Conservation (phyloP, 2,797 vertebrate species). For the Paratrypauchen microcephalus region DNA sequence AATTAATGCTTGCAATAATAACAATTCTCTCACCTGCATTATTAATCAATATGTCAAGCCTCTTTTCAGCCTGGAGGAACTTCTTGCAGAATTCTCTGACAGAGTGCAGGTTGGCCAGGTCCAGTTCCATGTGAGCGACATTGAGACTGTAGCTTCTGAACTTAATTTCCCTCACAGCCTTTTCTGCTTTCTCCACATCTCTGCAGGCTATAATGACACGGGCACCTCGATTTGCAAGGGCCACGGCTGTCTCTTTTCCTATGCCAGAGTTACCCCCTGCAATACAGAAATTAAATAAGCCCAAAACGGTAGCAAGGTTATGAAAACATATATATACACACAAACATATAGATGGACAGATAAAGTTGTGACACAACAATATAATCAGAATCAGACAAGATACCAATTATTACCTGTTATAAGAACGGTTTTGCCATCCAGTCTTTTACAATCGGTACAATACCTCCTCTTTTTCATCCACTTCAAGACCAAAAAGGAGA, state of each 20-base stretch:
- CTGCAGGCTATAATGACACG: slow-evolving; percentile 79
- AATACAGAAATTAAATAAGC: background rate
- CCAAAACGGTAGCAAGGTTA: no score
- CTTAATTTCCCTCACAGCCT: slow-evolving; percentile 77
- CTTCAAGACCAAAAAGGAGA: slow-evolving; percentile 74
- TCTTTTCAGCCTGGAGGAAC: slow-evolving; percentile 79
- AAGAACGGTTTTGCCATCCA: slow-evolving; percentile 82
- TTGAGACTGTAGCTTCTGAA: slow-evolving; percentile 73
- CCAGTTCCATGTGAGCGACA: slow-evolving; percentile 74
- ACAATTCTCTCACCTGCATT: slow-evolving; percentile 72
- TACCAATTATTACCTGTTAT: slow-evolving; percentile 74
- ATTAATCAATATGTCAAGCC: slow-evolving; percentile 80
- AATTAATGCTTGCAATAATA: background rate
- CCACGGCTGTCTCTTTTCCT: slow-evolving; percentile 80
- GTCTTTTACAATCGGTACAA: slow-evolving; percentile 77
- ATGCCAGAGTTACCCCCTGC: slow-evolving; percentile 79
- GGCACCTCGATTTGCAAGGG: slow-evolving; percentile 77
- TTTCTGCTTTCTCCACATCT: slow-evolving; percentile 67
- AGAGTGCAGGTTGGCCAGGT: slow-evolving; percentile 78
- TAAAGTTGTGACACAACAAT: no score
- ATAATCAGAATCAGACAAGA: background rate
- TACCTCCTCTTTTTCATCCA: slow-evolving; percentile 78
- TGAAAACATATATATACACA: no score
- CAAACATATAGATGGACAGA: no score
- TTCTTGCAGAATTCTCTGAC: slow-evolving; percentile 75